phyloP scores from a whole-genome alignment of 2,888 invertebrate genomes.

The Cataglyphis albicans region DNA sequence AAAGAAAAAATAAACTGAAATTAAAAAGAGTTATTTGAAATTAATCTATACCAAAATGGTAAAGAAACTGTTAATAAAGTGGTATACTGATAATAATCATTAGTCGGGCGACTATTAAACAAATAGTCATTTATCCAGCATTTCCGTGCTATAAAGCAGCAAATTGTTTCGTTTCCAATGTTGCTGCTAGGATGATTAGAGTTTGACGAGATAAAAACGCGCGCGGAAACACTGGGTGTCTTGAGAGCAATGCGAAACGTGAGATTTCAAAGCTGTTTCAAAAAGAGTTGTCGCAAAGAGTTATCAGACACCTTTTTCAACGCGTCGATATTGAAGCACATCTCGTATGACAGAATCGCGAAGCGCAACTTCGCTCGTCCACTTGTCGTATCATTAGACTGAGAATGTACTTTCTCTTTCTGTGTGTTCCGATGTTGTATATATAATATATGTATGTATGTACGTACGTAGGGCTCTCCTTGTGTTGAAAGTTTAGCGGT shows the following conservation, averaged over 20 bases:
- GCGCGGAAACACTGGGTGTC: not conserved
- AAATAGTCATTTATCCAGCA: slow-evolving; percentile 24
- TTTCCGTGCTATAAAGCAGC: not conserved
- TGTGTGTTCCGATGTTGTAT: slow-evolving; percentile 43
- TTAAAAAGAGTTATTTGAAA: slow-evolving; percentile 45
- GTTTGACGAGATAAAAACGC: slow-evolving; percentile 22
- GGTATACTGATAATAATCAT: slow-evolving; percentile 55
- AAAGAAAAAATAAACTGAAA: slow-evolving; percentile 60
- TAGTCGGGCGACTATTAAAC: slow-evolving; percentile 48
- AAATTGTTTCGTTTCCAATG: not conserved
- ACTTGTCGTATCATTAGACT: slow-evolving; percentile 70
- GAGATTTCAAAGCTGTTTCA: not conserved
- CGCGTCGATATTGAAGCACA: slow-evolving; percentile 72
- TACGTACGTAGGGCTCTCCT: slow-evolving; percentile 59
- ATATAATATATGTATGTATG: slow-evolving; percentile 20
- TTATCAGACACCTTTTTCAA: not conserved
- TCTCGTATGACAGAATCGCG: slow-evolving; percentile 42
- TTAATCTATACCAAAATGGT: slow-evolving; percentile 48
- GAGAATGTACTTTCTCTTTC: slow-evolving; percentile 59
- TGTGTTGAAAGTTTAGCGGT: slow-evolving; percentile 77
- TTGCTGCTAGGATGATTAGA: not conserved
- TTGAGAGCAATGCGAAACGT: not conserved
- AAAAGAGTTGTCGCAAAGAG: not conserved
- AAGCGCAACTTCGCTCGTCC: slow-evolving; percentile 62
- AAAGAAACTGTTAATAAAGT: slow-evolving; percentile 48